A percentile compares a stretch with the other conserved stretches of the same genome.
Conservation (phyloP, 1,140 invertebrate species). For the Steinernema khuongi region DNA sequence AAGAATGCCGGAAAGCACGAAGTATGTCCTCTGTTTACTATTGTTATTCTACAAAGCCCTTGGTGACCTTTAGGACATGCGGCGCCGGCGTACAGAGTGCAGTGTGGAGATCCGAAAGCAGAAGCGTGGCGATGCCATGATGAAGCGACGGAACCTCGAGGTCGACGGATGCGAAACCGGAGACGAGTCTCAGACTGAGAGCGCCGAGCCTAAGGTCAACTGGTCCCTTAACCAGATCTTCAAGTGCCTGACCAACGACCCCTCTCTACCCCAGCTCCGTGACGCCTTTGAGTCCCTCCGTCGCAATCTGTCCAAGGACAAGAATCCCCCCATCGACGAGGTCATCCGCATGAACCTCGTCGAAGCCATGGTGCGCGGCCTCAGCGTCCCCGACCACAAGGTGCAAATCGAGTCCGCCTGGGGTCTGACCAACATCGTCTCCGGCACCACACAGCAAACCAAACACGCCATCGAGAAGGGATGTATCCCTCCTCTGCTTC, state of each 20-base stretch:
- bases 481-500: constrained; percentile 59
- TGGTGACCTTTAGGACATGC: constrained; percentile 70
- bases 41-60: neutral
- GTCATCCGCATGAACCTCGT: constrained; percentile 45
- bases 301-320: constrained; percentile 39
- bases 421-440: constrained; percentile 64
- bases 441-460: constrained; percentile 62
- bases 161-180: constrained; percentile 40
- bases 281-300: constrained; percentile 37
- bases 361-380: constrained; percentile 39
- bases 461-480: constrained; percentile 60
- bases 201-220: neutral
- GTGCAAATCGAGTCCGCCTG: constrained; percentile 64
- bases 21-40: neutral
- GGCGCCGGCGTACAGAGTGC: constrained; percentile 85
- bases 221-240: constrained; percentile 23
- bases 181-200: neutral
- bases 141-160: constrained; percentile 83
- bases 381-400: constrained; percentile 45
- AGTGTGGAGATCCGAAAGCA: constrained; percentile 90
- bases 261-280: constrained; percentile 31
- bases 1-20: neutral
- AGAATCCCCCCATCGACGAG: constrained; percentile 51
- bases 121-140: constrained; percentile 86
- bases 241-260: constrained; percentile 15